Evolutionary conservation across 2,888 invertebrate species (phyloP).

Genomic region (Napeogenes sylphis): DNA sequence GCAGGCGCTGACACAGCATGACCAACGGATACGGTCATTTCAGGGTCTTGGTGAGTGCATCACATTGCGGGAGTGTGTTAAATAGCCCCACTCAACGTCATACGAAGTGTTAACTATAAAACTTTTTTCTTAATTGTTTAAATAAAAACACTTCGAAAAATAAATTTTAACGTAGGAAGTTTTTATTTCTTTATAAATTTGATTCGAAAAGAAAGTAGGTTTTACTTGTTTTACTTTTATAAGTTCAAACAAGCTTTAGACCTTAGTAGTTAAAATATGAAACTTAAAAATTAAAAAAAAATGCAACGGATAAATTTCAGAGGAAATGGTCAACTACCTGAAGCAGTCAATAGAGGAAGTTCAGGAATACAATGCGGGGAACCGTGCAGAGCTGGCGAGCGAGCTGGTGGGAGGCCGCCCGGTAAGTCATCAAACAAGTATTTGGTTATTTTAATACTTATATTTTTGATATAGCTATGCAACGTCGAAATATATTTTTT

Average conservation of each 20-base stretch:
- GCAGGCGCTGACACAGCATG: slow-evolving; percentile 66
- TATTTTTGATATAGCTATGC: no score
- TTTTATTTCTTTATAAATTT: no score
- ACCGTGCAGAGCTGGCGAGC: slow-evolving; percentile 51
- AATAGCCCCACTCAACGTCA: no score
- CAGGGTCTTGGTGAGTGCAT: slow-evolving; percentile 53
- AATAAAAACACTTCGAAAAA: not conserved
- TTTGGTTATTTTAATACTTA: no score
- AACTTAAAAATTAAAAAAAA: no score
- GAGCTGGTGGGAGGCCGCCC: slow-evolving; percentile 56
- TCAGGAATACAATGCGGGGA: slow-evolving; percentile 58
- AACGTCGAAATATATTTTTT: no score
- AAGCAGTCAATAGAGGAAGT: slow-evolving; percentile 66
- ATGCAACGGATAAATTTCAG: slow-evolving; percentile 37
- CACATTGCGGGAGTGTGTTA: not conserved
- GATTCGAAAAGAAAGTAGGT: no score
- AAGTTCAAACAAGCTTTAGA: no score
- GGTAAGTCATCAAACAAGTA: not conserved
- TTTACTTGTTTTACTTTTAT: not conserved
- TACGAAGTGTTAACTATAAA: no score
- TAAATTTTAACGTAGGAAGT: no score
- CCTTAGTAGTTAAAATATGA: no score
- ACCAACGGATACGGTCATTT: slow-evolving; percentile 57
- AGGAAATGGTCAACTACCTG: slow-evolving; percentile 65
- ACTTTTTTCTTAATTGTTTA: no score